Percentiles rank a stretch among this genome's conserved stretches.
Evolutionary conservation across 2,797 vertebrate genomes (phyloP).

Genomic region (Labroides dimidiatus): DNA sequence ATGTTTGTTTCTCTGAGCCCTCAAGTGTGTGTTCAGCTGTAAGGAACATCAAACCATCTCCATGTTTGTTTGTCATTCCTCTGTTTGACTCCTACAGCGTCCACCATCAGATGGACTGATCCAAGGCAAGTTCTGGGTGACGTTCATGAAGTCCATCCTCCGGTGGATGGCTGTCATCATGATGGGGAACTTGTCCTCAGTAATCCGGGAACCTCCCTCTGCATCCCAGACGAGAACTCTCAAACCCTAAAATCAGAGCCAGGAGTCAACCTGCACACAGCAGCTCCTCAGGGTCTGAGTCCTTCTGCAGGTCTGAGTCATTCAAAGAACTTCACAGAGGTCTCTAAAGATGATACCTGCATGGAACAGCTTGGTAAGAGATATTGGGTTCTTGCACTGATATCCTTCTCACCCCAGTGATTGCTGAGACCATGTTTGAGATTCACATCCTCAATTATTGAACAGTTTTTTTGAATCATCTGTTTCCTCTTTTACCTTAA

Average conservation of each 20-base stretch:
- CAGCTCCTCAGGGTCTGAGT: background rate
- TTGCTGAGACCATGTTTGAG: too few relatives aligned
- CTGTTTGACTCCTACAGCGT: constrained; percentile 54
- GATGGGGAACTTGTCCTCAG: constrained; percentile 69
- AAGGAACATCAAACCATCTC: constrained; percentile 34
- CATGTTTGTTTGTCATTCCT: constrained; percentile 70
- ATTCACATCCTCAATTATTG: too few relatives aligned
- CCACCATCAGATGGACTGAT: constrained; percentile 18
- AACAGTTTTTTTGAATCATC: too few relatives aligned
- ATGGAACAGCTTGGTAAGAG: constrained; percentile 51
- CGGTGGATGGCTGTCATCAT: constrained; percentile 30
- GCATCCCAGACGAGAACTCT: constrained; percentile 36
- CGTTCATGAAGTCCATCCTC: constrained; percentile 7
- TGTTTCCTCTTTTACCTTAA: constrained; percentile 27
- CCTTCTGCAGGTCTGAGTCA: background rate
- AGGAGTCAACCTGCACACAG: background rate
- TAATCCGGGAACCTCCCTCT: constrained; percentile 70
- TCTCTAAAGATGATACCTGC: background rate
- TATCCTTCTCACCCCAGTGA: background rate
- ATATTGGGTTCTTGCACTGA: background rate
- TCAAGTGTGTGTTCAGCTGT: constrained; percentile 66
- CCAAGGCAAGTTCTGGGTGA: constrained; percentile 29
- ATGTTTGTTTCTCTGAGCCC: constrained; percentile 63
- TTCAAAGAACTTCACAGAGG: constrained; percentile 4
- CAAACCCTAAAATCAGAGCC: background rate